Base-by-base conservation (phyloP, 2,797 vertebrate species). In the Mormyrus hasselquistii region DNA sequence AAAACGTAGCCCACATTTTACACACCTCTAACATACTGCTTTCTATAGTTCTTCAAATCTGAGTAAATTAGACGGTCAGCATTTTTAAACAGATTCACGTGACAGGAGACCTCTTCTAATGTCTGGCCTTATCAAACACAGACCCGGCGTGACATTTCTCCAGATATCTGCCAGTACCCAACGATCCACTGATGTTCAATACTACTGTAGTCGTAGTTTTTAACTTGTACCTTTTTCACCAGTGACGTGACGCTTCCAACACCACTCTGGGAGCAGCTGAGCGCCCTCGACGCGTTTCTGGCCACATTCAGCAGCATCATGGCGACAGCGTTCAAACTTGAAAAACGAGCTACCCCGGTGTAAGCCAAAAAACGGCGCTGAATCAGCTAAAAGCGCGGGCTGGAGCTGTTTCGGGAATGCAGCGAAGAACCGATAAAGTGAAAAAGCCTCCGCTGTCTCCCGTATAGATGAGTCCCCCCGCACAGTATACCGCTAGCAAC, bases 271-370 rank as follows among this genome's bases (percentile, higher is more conserved):
- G 93, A 89, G 1, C 65, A 57, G 29, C 92, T 91, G 6, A 95
- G 90, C 91, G 92, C 93, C 92, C 93, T 94, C 91, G 93, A 94
- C 62, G 94, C 90, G 88, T 8, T 94, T 91, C 90, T 93, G 2
- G 94, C 92, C 10, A 91, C 92, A 82, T 91, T 94, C 91, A 95
- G 92, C 91, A 96, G 92, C 96, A 96, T 96, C 55, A 88, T 88
- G 90, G 82, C 62, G 50, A 50, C 79, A 41, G 29, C 2, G 89
- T n/a, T 38, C 5, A 89, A 41, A 4, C 90, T 3, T 44, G 59
- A 89, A 90, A 91, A 89, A 14, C 57, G 73, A 7, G 88, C 29
- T 55, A 84, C 79, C 50, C 19, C n/a, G 44, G 47, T 25, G 79
- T n/a, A 22, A 47, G 34, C n/a, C 19, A 47, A 6, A 14, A n/a